A percentile compares a stretch with the other conserved stretches of the same genome.
Conservation (phyloP, 2,113 vertebrate genomes). For the Archilochus colubris region DNA sequence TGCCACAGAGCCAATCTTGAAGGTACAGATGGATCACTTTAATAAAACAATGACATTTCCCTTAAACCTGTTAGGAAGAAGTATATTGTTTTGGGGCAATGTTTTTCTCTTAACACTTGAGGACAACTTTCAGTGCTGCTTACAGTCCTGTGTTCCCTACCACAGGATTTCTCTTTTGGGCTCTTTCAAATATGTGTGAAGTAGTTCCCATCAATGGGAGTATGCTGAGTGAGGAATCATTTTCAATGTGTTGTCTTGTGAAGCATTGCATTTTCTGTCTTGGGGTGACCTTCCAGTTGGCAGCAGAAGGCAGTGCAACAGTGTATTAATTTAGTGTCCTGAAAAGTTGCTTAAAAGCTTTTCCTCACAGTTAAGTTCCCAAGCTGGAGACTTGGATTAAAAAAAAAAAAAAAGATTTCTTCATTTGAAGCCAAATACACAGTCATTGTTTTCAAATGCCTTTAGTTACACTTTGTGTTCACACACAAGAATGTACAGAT, state of each 20-base stretch:
- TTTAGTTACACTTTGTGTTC: not conserved
- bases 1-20: not conserved
- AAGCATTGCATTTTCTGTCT: not conserved
- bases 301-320: not conserved
- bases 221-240: slow-evolving; percentile 19
- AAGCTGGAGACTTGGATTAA: not conserved
- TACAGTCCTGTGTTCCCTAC: not conserved
- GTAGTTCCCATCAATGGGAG: not conserved
- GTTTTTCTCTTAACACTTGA: not conserved
- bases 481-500: not conserved
- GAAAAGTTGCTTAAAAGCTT: slow-evolving; percentile 20
- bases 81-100: not conserved
- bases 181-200: not conserved
- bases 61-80: slow-evolving; percentile 45
- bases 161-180: not conserved
- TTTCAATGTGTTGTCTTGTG: not conserved
- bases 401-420: not conserved
- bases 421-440: not conserved
- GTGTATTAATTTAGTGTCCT: slow-evolving; percentile 18
- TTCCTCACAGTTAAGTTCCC: not conserved
- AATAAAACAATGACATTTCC: slow-evolving; percentile 56
- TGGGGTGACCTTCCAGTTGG: not conserved
- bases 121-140: not conserved
- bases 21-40: slow-evolving; percentile 38
- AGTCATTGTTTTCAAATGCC: not conserved